These are phyloP conservation scores for Chloropsis hardwickii DNA, from an alignment of 2,113 vertebrate species.

Conservation along the genomic window DNA sequence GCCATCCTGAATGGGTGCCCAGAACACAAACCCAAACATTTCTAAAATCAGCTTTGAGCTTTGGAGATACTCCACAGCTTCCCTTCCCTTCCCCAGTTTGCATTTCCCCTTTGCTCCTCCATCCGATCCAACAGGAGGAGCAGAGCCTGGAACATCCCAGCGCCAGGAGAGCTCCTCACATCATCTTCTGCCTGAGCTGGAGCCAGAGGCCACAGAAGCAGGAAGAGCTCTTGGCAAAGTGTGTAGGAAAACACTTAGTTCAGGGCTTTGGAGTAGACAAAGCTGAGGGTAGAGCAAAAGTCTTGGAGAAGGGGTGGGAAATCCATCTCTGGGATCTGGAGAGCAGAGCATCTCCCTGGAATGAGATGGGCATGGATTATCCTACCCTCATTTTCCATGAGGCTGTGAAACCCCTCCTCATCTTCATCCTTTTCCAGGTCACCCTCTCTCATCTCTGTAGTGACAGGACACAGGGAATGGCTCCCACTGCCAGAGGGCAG, in stretches of 20 bases:
- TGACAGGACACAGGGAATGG: not conserved
- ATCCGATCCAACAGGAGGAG: not conserved
- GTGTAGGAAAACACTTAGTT: not conserved
- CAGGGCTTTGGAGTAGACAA: not conserved
- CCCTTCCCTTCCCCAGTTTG: not conserved
- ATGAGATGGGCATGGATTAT: not conserved
- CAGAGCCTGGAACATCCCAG: not conserved
- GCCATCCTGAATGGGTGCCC: slow-evolving; percentile 3
- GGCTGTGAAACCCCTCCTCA: not conserved
- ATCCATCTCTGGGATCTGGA: not conserved
- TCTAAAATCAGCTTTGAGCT: not conserved
- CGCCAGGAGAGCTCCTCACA: not conserved
- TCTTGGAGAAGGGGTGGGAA: not conserved
- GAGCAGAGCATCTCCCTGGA: not conserved
- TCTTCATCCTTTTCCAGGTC: not conserved
- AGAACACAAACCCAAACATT: not conserved
- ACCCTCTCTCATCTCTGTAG: too few relatives aligned
- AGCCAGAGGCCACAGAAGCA: not conserved
- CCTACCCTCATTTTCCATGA: not conserved
- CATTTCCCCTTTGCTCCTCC: not conserved
- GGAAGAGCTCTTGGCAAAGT: not conserved
- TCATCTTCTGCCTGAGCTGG: not conserved
- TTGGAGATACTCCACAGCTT: not conserved
- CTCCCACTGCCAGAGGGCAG: not conserved
- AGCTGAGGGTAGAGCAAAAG: not conserved